Conservation (phyloP, 23 tunicate species). For the Ascidia mentula region DNA sequence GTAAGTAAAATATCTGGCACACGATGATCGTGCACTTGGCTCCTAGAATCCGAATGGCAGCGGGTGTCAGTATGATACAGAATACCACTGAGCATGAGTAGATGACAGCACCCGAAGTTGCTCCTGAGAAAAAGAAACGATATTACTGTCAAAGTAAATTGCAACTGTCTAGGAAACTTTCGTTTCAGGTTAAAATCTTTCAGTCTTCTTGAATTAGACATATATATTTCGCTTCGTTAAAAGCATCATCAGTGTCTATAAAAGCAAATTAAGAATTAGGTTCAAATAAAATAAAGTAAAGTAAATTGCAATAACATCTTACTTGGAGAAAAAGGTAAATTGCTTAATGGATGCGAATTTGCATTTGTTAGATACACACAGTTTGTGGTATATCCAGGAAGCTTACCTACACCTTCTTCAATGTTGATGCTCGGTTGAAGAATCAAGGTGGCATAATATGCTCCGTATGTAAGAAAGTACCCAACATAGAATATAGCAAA, state of each 20-base stretch:
- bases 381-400: background rate
- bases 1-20: constrained; percentile 23
- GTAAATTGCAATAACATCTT: background rate
- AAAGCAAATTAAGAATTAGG: too few species aligned
- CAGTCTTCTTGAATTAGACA: too few species aligned
- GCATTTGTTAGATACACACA: background rate
- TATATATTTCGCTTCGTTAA: too few species aligned
- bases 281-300: too few species aligned
- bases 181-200: too few species aligned
- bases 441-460: background rate
- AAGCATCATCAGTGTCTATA: too few species aligned
- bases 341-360: background rate
- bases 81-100: constrained; percentile 29
- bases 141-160: background rate
- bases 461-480: constrained; percentile 12
- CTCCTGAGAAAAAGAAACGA: constrained; percentile 2
- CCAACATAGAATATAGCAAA: constrained; percentile 17
- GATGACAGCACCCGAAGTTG: constrained; percentile 30
- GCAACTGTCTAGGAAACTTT: too few species aligned
- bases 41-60: constrained; percentile 19
- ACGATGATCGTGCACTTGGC: constrained; percentile 9
- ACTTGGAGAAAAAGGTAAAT: background rate
- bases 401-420: constrained; percentile 32
- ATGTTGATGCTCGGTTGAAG: constrained; percentile 39
- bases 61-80: constrained; percentile 23